A percentile compares a stretch with the other conserved stretches of the same genome.
These are phyloP conservation scores for Microcebus murinus DNA, from an alignment of 2,113 vertebrate genomes.

Conservation along the genomic window DNA sequence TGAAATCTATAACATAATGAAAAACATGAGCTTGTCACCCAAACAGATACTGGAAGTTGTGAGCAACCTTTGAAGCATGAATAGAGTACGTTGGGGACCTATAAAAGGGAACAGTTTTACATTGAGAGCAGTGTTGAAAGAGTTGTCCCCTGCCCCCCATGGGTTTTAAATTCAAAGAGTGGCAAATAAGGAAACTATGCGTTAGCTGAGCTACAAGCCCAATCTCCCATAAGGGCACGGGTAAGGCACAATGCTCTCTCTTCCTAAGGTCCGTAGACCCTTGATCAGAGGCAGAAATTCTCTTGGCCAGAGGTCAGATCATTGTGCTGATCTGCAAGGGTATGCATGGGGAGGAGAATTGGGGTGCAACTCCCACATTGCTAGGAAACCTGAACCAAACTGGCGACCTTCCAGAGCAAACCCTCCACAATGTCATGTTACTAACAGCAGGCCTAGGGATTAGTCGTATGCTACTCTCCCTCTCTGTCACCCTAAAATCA, in stretches of 20 bases:
- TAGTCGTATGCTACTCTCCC: not conserved
- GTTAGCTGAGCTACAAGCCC: not conserved
- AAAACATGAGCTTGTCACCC: not conserved
- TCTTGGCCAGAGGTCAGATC: not conserved
- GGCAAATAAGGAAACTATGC: not conserved
- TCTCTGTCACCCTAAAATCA: not conserved
- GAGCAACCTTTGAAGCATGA: not conserved
- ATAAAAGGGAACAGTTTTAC: not conserved
- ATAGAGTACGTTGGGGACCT: not conserved
- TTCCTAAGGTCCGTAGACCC: not conserved
- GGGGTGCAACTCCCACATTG: not conserved
- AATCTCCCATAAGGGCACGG: not conserved
- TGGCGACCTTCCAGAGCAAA: not conserved
- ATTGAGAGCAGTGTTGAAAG: not conserved
- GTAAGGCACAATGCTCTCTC: not conserved
- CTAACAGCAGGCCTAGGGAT: not conserved
- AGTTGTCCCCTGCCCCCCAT: not conserved
- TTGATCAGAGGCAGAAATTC: conserved; percentile 25
- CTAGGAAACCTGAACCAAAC: not conserved
- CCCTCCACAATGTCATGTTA: not conserved
- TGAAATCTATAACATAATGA: not conserved
- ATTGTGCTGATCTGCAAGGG: not conserved
- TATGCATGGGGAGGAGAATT: not conserved
- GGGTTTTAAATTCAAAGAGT: not conserved
- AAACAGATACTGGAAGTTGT: not conserved